Percentiles rank a stretch among this genome's conserved stretches.
Conservation (phyloP, 2,797 vertebrate genomes). For the Lophotriccus pileatus region DNA sequence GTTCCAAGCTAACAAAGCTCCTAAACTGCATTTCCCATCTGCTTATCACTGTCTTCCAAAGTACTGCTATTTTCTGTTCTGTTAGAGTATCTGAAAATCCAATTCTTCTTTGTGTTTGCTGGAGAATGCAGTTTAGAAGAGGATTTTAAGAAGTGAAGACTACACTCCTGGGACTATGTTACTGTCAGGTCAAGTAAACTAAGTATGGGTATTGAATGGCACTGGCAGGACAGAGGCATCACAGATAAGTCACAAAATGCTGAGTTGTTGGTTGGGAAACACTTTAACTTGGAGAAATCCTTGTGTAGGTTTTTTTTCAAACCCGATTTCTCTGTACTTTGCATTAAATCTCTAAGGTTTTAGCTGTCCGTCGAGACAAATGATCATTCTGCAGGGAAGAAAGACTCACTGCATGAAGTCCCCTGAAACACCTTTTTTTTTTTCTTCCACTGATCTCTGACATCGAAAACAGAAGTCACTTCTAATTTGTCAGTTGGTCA, state of each 20-base stretch:
- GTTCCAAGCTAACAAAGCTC: background rate
- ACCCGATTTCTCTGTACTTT: background rate
- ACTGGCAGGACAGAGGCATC: background rate
- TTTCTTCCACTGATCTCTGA: background rate
- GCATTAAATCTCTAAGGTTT: background rate
- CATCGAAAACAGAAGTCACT: background rate
- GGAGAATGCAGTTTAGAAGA: background rate
- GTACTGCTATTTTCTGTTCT: background rate
- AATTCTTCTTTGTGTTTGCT: background rate
- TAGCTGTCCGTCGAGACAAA: background rate
- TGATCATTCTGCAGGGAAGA: background rate
- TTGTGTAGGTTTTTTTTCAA: background rate
- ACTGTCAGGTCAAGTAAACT: background rate
- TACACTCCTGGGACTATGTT: fast-evolving
- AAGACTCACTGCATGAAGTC: background rate
- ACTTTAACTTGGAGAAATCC: background rate
- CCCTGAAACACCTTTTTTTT: background rate
- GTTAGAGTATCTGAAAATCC: background rate
- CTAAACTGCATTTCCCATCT: background rate
- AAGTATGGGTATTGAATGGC: background rate
- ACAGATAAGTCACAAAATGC: background rate
- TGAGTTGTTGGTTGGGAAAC: background rate
- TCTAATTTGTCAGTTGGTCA: background rate
- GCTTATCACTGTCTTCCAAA: background rate
- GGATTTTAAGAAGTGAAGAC: background rate